Percentiles rank a stretch among this genome's conserved stretches.
Evolutionary conservation across 2,888 invertebrate genomes (phyloP).

Genomic region (Hypena proboscidalis): DNA sequence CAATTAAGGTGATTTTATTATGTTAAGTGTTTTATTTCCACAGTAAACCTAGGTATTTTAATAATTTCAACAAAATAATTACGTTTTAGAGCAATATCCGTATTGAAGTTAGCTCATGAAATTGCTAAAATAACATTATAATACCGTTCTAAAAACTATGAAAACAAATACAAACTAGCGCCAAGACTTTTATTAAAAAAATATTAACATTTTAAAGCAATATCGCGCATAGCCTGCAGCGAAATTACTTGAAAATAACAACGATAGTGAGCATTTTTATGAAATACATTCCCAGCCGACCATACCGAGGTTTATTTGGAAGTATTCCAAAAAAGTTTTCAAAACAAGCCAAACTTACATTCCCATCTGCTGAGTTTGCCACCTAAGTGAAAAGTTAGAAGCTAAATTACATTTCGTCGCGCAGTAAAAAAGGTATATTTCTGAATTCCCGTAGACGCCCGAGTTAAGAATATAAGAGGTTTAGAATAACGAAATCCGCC

Average conservation of each 20-base stretch:
- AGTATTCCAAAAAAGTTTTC: slow-evolving; percentile 69
- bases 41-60: too few relatives aligned
- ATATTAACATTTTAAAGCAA: slow-evolving; percentile 42
- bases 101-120: too few relatives aligned
- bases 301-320: slow-evolving; percentile 61
- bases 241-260: slow-evolving; percentile 29
- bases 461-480: slow-evolving; percentile 75
- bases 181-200: slow-evolving; percentile 22
- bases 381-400: slow-evolving; percentile 78
- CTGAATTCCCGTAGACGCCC: slow-evolving; percentile 51
- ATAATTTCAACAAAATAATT: too few relatives aligned
- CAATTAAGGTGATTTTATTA: too few relatives aligned
- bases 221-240: slow-evolving; percentile 23
- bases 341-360: slow-evolving; percentile 69
- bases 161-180: slow-evolving; percentile 21
- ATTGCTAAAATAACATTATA: neutral
- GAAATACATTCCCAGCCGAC: slow-evolving; percentile 30
- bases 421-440: slow-evolving; percentile 52
- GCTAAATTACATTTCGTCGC: slow-evolving; percentile 65
- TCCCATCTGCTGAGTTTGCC: slow-evolving; percentile 58
- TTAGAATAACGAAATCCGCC: slow-evolving; percentile 71
- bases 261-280: slow-evolving; percentile 38
- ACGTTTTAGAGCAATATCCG: too few relatives aligned
- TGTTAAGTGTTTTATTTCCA: too few relatives aligned
- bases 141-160: slow-evolving; percentile 15